Evolutionary conservation across 92 coral and sea anemone species (phyloP).

Genomic region (Phenganax stokvisi): DNA sequence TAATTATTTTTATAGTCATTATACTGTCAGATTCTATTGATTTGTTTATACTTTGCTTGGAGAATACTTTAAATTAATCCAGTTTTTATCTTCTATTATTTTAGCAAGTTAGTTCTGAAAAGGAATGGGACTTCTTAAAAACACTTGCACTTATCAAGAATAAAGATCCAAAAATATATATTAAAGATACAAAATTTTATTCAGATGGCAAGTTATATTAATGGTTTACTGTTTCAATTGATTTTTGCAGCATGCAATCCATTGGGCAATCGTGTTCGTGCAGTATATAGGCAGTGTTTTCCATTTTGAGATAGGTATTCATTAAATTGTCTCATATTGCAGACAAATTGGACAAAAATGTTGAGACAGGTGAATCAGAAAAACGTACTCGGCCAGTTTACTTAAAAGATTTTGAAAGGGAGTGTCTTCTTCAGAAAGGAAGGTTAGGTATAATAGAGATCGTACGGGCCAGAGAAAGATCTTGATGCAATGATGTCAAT

Average conservation of each 20-base stretch:
- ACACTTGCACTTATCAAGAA: slow-evolving; percentile 78
- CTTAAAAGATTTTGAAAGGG: slow-evolving; percentile 82
- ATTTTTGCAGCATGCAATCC: background rate
- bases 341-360: slow-evolving; percentile 42
- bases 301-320: background rate
- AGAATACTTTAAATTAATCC: background rate
- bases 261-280: background rate
- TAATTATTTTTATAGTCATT: no score
- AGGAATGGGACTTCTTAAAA: slow-evolving; percentile 77
- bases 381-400: slow-evolving; percentile 73
- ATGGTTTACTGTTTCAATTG: background rate
- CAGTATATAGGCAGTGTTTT: background rate
- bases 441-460: slow-evolving; percentile 48
- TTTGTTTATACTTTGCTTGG: background rate
- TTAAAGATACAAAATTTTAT: slow-evolving; percentile 61
- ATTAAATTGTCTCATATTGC: background rate
- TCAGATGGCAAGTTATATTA: slow-evolving; percentile 42
- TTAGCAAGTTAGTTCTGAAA: slow-evolving; percentile 70
- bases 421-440: slow-evolving; percentile 77
- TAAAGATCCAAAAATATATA: slow-evolving; percentile 85
- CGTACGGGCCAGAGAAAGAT: background rate
- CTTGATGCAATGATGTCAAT: no score
- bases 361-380: slow-evolving; percentile 46
- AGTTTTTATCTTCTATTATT: background rate
- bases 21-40: background rate